Evolutionary conservation across 2,888 invertebrate genomes (phyloP).

Genomic region (Apocheima hispidaria): DNA sequence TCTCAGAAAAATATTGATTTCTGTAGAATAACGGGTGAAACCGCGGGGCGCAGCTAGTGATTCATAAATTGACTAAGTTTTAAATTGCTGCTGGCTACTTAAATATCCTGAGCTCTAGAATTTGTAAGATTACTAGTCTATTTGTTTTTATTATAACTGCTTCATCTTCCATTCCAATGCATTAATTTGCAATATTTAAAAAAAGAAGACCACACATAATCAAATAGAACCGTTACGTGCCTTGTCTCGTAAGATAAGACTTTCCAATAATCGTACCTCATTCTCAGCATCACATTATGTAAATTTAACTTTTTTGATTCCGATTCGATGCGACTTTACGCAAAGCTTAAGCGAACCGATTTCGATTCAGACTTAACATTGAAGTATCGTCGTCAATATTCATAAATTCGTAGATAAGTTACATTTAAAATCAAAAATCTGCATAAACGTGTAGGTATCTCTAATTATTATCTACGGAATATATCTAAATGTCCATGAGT

Average conservation of each 20-base stretch:
- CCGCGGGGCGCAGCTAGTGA: too few species aligned
- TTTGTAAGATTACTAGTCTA: not conserved
- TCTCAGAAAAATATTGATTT: too few species aligned
- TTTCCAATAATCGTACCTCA: slow-evolving; percentile 40
- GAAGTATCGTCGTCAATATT: slow-evolving; percentile 51
- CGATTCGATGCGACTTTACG: slow-evolving; percentile 47
- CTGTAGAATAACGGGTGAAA: too few species aligned
- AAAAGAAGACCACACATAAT: slow-evolving; percentile 27
- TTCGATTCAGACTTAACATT: slow-evolving; percentile 48
- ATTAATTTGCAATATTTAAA: slow-evolving; percentile 26
- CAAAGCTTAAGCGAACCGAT: slow-evolving; percentile 43
- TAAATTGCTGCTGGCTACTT: not conserved
- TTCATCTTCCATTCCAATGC: slow-evolving; percentile 25
- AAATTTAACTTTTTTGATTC: slow-evolving; percentile 45
- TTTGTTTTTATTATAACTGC: slow-evolving; percentile 15
- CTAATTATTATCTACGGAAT: slow-evolving; percentile 1
- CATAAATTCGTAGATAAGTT: slow-evolving; percentile 49
- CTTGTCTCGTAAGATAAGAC: slow-evolving; percentile 34
- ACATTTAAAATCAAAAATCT: slow-evolving; percentile 54
- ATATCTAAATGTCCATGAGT: slow-evolving; percentile 37
- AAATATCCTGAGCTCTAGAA: not conserved
- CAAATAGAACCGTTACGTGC: slow-evolving; percentile 28
- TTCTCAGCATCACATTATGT: slow-evolving; percentile 44
- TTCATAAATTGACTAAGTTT: not conserved
- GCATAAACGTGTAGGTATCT: slow-evolving; percentile 48